phyloP scores from a whole-genome alignment of 2,888 invertebrate species.

The Diplolepis rosae region DNA sequence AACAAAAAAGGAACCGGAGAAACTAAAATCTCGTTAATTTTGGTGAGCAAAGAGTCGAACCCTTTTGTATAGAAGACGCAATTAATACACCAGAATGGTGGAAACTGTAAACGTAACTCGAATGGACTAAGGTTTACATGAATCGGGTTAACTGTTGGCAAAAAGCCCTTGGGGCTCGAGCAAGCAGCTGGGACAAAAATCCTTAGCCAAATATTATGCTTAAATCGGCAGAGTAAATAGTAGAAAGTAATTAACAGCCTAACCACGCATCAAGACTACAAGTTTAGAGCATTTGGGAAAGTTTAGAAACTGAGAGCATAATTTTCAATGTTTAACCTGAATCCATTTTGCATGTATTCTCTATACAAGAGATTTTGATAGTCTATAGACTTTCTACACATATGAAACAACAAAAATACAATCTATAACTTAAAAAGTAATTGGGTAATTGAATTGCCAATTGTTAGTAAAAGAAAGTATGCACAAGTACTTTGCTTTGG shows the following conservation, averaged over 20 bases:
- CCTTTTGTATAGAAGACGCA: slow-evolving; percentile 38
- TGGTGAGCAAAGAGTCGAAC: slow-evolving; percentile 30
- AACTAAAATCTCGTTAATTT: background rate
- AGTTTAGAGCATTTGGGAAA: background rate
- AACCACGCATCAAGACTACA: slow-evolving; percentile 5
- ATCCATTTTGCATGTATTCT: background rate
- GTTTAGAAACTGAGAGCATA: background rate
- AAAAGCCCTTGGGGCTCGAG: slow-evolving; percentile 34
- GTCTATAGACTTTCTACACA: too few relatives aligned
- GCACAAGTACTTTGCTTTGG: background rate
- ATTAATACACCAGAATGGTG: slow-evolving; percentile 40
- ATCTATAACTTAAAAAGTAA: too few relatives aligned
- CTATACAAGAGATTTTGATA: too few relatives aligned
- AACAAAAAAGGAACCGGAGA: background rate
- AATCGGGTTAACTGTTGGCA: slow-evolving; percentile 44
- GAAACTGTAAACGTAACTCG: slow-evolving; percentile 36
- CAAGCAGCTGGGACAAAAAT: slow-evolving; percentile 50
- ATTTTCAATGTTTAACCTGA: background rate
- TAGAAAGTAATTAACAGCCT: slow-evolving; percentile 58
- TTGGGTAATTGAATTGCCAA: too few relatives aligned
- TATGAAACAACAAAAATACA: too few relatives aligned
- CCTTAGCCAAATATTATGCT: slow-evolving; percentile 60
- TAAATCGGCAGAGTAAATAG: slow-evolving; percentile 61
- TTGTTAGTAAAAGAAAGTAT: background rate
- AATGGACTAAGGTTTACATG: slow-evolving; percentile 45